Conservation (phyloP, 2,797 vertebrate genomes). For the Heliangelus exortis region DNA sequence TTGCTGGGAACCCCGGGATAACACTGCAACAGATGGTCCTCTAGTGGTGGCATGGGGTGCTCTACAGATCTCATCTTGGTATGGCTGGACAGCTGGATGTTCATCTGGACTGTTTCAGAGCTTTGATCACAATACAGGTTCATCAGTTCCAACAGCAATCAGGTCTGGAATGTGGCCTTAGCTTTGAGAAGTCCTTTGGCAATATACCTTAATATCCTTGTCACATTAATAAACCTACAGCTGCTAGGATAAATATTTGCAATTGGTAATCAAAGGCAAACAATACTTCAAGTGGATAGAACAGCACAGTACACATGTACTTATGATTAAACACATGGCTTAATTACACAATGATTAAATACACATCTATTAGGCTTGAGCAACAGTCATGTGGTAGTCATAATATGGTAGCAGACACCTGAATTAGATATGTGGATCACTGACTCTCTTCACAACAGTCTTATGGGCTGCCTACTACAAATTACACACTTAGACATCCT, state of each 20-base stretch:
- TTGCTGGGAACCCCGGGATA: neutral
- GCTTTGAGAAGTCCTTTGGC: neutral
- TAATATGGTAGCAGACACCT: neutral
- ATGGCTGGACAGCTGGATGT: neutral
- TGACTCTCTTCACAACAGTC: neutral
- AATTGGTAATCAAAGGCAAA: neutral
- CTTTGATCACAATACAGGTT: neutral
- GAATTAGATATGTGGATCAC: neutral
- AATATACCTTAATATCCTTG: neutral
- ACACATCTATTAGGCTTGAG: neutral
- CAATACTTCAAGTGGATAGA: neutral
- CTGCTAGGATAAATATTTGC: neutral
- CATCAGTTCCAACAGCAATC: neutral
- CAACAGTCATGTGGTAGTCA: neutral
- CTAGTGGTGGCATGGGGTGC: neutral
- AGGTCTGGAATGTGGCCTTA: neutral
- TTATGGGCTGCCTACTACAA: neutral
- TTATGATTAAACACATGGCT: neutral
- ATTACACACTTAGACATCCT: rapidly evolving
- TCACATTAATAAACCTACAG: neutral
- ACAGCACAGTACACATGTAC: neutral
- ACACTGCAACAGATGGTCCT: neutral
- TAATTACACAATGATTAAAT: neutral
- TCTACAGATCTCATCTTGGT: neutral
- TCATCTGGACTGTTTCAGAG: neutral